Conservation (phyloP, 2,113 vertebrate genomes). For the Burhinus oedicnemus region DNA sequence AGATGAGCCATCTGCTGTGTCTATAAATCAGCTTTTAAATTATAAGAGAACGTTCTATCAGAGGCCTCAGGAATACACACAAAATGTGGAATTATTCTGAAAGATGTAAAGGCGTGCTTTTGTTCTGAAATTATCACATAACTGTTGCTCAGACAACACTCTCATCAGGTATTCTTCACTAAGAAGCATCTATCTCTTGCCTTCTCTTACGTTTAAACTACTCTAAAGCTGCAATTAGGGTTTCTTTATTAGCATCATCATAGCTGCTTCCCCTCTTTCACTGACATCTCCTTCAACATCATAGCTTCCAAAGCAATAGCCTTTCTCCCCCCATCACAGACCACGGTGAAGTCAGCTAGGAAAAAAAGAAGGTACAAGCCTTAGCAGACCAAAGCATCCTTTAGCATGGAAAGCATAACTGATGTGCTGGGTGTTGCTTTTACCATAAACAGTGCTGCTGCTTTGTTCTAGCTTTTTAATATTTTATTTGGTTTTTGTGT, state of each 20-base stretch:
- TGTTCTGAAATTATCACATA: not conserved
- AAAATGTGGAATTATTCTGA: not conserved
- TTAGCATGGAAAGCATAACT: not conserved
- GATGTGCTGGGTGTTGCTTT: not conserved
- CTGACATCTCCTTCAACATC: not conserved
- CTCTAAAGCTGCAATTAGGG: not conserved
- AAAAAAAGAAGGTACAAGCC: not conserved
- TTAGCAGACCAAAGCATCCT: not conserved
- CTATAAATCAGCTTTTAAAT: slow-evolving; percentile 54
- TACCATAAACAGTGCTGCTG: not conserved
- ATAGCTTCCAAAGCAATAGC: not conserved
- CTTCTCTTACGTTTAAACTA: not conserved
- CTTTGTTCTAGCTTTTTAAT: slow-evolving; percentile 50
- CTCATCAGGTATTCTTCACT: not conserved
- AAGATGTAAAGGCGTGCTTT: not conserved
- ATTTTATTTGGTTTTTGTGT: not conserved
- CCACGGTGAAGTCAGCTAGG: not conserved
- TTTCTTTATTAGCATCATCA: not conserved
- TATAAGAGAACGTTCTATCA: slow-evolving; percentile 7
- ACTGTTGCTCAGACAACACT: not conserved
- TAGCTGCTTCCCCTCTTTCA: not conserved
- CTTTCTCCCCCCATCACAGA: not conserved
- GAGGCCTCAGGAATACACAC: not conserved
- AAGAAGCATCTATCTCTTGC: not conserved
- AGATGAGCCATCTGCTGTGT: slow-evolving; percentile 53